phyloP scores from a whole-genome alignment of 2,113 vertebrate genomes.

The Hydropotes inermis region DNA sequence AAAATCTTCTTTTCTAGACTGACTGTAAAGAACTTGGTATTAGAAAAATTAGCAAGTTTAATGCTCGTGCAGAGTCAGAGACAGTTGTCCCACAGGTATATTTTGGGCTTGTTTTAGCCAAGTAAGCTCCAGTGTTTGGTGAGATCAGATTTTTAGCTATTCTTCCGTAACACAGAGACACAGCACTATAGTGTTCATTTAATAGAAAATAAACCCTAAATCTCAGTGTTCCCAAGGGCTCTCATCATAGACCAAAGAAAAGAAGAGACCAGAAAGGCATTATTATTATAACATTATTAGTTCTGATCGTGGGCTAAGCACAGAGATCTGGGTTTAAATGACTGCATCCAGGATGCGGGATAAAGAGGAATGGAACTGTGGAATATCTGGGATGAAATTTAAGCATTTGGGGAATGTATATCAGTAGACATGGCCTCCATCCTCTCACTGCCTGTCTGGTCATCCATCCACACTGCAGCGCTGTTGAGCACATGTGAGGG shows the following conservation, averaged over 20 bases:
- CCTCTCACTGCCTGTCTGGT: accelerated
- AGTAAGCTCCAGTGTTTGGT: neutral
- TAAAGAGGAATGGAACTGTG: neutral
- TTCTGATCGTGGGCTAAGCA: neutral
- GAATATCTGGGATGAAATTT: neutral
- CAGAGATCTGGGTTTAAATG: neutral
- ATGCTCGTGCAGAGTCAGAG: neutral
- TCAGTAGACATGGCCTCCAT: neutral
- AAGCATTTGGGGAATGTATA: neutral
- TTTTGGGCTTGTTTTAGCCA: neutral
- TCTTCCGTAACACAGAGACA: neutral
- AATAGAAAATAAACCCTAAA: neutral
- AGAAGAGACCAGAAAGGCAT: neutral
- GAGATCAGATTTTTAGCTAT: neutral
- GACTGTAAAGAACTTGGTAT: neutral
- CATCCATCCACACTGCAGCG: accelerated
- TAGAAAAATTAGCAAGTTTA: neutral
- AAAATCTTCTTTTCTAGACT: neutral
- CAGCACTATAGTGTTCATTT: neutral
- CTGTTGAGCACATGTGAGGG: accelerated
- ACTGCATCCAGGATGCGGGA: neutral
- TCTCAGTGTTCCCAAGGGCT: neutral
- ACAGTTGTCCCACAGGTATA: neutral
- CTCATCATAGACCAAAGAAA: neutral
- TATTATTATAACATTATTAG: neutral